Conservation (phyloP, 2,797 vertebrate genomes). For the Megaceryle alcyon region DNA sequence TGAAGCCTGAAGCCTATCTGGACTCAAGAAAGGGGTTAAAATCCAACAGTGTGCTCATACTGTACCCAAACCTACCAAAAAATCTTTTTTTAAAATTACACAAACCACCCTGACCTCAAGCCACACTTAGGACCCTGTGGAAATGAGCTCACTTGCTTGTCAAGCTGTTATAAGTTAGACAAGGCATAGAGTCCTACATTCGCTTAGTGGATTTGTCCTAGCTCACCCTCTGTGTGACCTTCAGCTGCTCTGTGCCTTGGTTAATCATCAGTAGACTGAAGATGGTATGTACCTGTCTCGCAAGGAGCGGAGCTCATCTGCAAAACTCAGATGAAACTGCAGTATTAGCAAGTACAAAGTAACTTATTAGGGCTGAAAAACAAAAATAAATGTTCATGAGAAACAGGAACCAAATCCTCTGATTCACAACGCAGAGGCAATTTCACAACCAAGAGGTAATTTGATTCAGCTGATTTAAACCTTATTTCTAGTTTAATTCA, state of each 20-base stretch:
- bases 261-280: neutral
- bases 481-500: conserved; percentile 50
- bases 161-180: neutral
- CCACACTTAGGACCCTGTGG: neutral
- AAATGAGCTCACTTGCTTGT: neutral
- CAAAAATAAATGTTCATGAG: conserved; percentile 56
- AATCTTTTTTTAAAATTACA: neutral
- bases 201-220: neutral
- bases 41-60: neutral
- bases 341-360: neutral
- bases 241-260: neutral
- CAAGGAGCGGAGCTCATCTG: neutral
- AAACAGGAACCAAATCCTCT: conserved; percentile 32
- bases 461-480: conserved; percentile 61
- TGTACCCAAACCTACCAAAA: neutral
- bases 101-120: neutral
- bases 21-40: conserved; percentile 9
- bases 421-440: conserved; percentile 18
- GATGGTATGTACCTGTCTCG: neutral
- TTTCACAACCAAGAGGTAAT: conserved; percentile 62
- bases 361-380: conserved; percentile 38
- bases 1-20: neutral
- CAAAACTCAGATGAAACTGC: neutral
- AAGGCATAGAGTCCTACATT: neutral
- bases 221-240: neutral